These are phyloP conservation scores for Pelecanoides urinatrix DNA, from an alignment of 2,113 vertebrate species.

Conservation along the genomic window DNA sequence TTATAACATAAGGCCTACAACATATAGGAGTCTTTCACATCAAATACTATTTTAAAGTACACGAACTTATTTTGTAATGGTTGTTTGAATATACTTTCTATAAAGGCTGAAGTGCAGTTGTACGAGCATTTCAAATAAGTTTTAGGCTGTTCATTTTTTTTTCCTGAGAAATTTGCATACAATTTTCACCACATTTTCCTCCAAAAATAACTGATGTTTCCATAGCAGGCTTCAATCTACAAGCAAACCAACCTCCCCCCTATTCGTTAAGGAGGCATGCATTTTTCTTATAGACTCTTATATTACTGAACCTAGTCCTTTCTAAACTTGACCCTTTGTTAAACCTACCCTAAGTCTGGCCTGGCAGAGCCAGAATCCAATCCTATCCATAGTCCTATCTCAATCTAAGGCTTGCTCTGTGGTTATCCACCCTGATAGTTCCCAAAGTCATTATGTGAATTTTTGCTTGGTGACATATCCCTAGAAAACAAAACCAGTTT, in stretches of 20 bases:
- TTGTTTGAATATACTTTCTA: too few relatives aligned
- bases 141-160: not conserved
- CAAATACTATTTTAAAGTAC: not conserved
- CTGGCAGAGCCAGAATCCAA: not conserved
- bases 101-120: not conserved
- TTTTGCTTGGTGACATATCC: not conserved
- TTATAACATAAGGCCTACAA: rapidly evolving
- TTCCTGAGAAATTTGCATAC: not conserved
- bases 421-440: not conserved
- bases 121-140: not conserved
- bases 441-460: not conserved
- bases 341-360: not conserved
- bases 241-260: not conserved
- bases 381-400: not conserved
- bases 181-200: not conserved
- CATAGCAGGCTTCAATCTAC: not conserved
- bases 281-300: not conserved
- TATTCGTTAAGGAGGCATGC: rapidly evolving
- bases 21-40: not conserved
- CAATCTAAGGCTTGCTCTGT: not conserved
- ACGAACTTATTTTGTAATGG: not conserved
- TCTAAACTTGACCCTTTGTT: not conserved
- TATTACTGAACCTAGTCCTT: not conserved
- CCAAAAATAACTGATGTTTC: not conserved
- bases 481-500: not conserved